A percentile compares a stretch with the other conserved stretches of the same genome.
Evolutionary conservation across 2,797 vertebrate genomes (phyloP).

Genomic region (Saxicola maurus): DNA sequence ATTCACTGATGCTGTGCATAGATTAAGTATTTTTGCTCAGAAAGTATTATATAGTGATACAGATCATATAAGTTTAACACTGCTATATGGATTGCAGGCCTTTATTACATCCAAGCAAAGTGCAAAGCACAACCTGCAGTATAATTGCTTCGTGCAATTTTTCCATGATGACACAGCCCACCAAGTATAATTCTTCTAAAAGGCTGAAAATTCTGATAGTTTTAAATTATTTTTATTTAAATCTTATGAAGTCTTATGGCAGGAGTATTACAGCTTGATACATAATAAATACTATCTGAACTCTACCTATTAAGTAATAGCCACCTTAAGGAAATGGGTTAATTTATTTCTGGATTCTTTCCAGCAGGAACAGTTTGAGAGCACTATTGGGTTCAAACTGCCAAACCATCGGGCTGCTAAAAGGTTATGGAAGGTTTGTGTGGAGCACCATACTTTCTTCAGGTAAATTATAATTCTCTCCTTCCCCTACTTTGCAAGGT

Average conservation of each 20-base stretch:
- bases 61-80: background rate
- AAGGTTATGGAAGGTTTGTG: conserved; percentile 95
- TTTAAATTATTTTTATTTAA: too few relatives aligned
- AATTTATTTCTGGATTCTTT: conserved; percentile 54
- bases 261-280: background rate
- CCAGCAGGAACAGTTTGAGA: conserved; percentile 96
- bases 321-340: background rate
- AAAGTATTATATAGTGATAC: background rate
- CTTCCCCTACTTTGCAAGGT: background rate
- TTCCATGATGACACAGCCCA: background rate
- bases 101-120: background rate
- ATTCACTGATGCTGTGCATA: background rate
- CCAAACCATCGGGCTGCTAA: conserved; percentile 95
- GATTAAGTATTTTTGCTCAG: background rate
- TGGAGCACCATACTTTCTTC: conserved; percentile 98
- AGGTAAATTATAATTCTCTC: conserved; percentile 76
- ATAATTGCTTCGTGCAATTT: background rate
- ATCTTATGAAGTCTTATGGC: background rate
- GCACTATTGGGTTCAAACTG: conserved; percentile 96
- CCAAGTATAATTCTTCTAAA: background rate
- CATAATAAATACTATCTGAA: background rate
- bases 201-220: background rate
- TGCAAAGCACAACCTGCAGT: background rate
- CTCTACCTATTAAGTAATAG: background rate
- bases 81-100: background rate